Evolutionary conservation across 2,113 vertebrate genomes (phyloP).

Genomic region (Cyanoramphus novaezelandiae): DNA sequence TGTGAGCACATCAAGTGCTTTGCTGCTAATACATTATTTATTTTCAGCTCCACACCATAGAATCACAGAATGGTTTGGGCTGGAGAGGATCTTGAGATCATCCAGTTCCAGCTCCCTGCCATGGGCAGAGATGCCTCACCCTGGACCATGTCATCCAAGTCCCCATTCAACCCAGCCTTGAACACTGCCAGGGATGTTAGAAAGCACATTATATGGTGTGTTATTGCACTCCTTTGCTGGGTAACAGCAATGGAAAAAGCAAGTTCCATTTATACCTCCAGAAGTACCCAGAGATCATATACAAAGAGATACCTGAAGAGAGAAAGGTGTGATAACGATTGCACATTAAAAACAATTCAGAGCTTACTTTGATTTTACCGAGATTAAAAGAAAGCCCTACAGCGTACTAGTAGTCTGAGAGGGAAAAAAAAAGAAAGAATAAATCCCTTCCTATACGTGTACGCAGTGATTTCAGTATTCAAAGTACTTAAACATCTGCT

Average conservation of each 20-base stretch:
- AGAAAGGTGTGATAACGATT: neutral
- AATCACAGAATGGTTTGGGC: neutral
- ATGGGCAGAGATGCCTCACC: neutral
- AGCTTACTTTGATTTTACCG: conserved; percentile 30
- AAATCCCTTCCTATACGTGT: neutral
- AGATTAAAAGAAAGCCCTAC: conserved; percentile 39
- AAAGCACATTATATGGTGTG: neutral
- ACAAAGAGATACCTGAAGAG: neutral
- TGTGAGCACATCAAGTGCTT: neutral
- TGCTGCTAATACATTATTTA: neutral
- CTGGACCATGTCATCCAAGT: neutral
- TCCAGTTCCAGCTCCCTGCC: neutral
- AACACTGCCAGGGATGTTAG: neutral
- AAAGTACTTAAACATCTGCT: conserved; percentile 71
- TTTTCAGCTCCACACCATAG: neutral
- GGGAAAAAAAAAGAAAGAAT: neutral
- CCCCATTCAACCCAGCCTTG: neutral
- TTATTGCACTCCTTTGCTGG: neutral
- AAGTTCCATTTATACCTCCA: neutral
- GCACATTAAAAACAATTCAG: conserved; percentile 3
- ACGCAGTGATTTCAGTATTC: neutral
- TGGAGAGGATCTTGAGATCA: neutral
- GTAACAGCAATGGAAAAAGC: neutral
- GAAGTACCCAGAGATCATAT: neutral
- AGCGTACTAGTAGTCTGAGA: neutral